Evolutionary conservation across 1,140 invertebrate species (phyloP).

Genomic region (Brachionus koreanus): DNA sequence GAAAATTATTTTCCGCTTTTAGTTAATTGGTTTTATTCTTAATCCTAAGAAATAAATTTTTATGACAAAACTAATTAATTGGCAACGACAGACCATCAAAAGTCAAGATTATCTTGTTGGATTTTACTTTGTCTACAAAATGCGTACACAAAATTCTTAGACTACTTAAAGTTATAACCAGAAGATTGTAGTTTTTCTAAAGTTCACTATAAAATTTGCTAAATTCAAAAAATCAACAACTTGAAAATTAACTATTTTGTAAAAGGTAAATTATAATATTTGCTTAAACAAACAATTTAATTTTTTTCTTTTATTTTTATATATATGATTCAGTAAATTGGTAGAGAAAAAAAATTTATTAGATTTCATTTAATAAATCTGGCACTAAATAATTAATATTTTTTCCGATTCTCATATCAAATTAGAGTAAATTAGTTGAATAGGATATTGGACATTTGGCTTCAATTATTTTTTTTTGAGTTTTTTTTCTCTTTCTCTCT

Average conservation of each 20-base stretch:
- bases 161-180: not conserved
- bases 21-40: not conserved
- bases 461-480: not conserved
- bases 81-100: not conserved
- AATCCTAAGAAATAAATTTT: not conserved
- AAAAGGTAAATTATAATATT: not conserved
- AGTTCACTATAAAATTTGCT: not conserved
- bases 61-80: not conserved
- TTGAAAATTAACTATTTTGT: not conserved
- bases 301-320: too few relatives aligned
- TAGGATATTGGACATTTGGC: not conserved
- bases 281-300: not conserved
- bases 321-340: not conserved
- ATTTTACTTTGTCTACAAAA: not conserved
- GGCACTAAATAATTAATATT: not conserved
- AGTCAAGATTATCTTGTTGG: not conserved
- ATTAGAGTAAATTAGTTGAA: not conserved
- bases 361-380: not conserved
- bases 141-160: not conserved
- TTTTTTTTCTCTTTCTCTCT: not conserved
- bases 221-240: not conserved
- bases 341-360: not conserved
- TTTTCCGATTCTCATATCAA: conserved; percentile 2
- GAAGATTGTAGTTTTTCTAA: not conserved
- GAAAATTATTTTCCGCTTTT: not conserved